A percentile compares a stretch with the other conserved stretches of the same genome.
These are phyloP conservation scores for Oxycera nigricornis DNA, from an alignment of 2,888 invertebrate species.

Conservation along the genomic window DNA sequence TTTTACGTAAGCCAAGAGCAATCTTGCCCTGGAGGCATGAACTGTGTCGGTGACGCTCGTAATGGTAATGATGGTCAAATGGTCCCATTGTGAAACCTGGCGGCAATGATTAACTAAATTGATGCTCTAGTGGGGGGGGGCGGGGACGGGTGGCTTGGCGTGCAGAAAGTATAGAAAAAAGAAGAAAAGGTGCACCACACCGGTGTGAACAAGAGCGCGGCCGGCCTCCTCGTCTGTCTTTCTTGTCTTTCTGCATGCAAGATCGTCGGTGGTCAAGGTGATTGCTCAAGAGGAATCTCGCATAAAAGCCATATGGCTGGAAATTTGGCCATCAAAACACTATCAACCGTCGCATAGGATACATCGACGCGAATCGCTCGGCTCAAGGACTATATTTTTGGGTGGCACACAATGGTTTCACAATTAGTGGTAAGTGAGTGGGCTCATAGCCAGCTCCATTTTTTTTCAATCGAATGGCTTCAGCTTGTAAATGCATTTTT, in stretches of 20 bases:
- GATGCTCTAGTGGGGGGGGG: conserved; percentile 23
- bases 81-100: neutral
- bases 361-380: conserved; percentile 11
- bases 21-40: conserved; percentile 9
- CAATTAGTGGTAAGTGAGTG: conserved; percentile 64
- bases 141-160: neutral
- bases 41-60: conserved; percentile 14
- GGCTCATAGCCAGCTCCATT: neutral
- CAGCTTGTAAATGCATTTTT: too few species aligned
- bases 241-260: conserved; percentile 26
- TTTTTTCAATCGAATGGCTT: conserved; percentile 31
- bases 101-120: conserved; percentile 2
- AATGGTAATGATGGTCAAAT: neutral
- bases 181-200: neutral
- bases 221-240: too few species aligned
- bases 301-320: conserved; percentile 48
- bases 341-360: conserved; percentile 20
- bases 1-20: too few species aligned
- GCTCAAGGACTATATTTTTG: conserved; percentile 44
- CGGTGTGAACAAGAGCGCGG: conserved; percentile 20
- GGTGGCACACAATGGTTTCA: conserved; percentile 63
- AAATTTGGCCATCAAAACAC: conserved; percentile 58
- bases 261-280: conserved; percentile 40
- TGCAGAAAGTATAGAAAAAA: conserved; percentile 37
- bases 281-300: conserved; percentile 45